Evolutionary conservation across 2,797 vertebrate species (phyloP), one percentile per base, ranked within the genome.

Genomic region (Tolypeutes matacus): DNA sequence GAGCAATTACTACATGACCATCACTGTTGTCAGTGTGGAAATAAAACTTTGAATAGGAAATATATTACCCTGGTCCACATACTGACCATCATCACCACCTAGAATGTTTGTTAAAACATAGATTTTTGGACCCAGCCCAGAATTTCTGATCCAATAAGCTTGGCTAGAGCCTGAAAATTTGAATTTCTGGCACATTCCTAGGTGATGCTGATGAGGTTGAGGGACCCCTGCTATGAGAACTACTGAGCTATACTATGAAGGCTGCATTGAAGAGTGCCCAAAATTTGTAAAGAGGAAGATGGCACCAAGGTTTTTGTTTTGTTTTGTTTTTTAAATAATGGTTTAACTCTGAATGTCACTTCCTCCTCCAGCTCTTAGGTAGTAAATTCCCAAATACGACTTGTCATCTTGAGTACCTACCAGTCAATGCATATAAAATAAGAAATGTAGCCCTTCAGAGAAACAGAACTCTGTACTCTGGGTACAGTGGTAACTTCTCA

Each of bases 401-500:
- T 21, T 18, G 2, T 39, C 27, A 10, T 3, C 86, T 82, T 60
- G 36, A 36, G 6, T 49, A 67, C 36, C 49, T 46, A 27, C 23
- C 53, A 62, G 31, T 49, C 88, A 77, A 17, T 77, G 34, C n/a
- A n/a, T 29, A 0, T 31, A 36, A 80, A 65, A 20, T 4, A 0
- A 29, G 56, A 46, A 72, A 7, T 17, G 46, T 27, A 13, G 75
- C 20, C 67, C 72, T 12, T 25, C 86, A 18, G 78, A 94, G 65
- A 73, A 77, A 60, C 25, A 0, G 58, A 62, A 0, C 5, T n/a
- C n/a, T n/a, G n/a, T n/a, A 46, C 82, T 91, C 70, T 76, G 75
- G 67, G 91, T 81, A 60, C 81, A 27, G 94, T 56, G 81, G 53
- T 56, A 0, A 89, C 31, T 14, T 88, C 96, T 94, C 94, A 95